A percentile compares a stretch with the other conserved stretches of the same genome.
Conservation (phyloP, 1,140 invertebrate genomes). For the Drosophila simulans region DNA sequence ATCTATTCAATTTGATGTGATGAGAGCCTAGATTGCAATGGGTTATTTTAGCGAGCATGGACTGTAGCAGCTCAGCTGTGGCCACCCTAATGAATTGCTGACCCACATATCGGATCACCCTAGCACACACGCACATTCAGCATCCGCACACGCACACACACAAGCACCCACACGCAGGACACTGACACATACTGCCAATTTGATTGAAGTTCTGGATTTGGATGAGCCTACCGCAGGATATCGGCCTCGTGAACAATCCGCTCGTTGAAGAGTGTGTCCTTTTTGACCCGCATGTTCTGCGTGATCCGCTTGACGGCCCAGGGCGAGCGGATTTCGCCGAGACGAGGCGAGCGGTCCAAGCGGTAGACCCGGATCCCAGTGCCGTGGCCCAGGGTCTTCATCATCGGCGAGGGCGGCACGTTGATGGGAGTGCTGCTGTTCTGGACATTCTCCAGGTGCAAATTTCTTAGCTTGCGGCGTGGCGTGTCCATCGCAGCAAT, state of each 20-base stretch:
- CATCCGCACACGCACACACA: slow-evolving; percentile 31
- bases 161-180: slow-evolving; percentile 17
- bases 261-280: slow-evolving; percentile 83
- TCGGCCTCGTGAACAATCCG: slow-evolving; percentile 90
- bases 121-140: slow-evolving; percentile 43
- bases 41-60: background rate
- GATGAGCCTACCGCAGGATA: slow-evolving; percentile 67
- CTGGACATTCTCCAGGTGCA: slow-evolving; percentile 72
- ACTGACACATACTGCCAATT: background rate
- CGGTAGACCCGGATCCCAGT: slow-evolving; percentile 91
- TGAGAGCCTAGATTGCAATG: too few relatives aligned
- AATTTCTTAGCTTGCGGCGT: slow-evolving; percentile 63
- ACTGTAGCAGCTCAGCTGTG: background rate
- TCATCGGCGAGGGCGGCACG: slow-evolving; percentile 76
- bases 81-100: background rate
- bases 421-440: slow-evolving; percentile 70
- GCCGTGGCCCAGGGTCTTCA: slow-evolving; percentile 77
- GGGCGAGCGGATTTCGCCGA: slow-evolving; percentile 88
- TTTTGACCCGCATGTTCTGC: slow-evolving; percentile 65
- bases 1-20: too few relatives aligned
- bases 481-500: slow-evolving; percentile 66
- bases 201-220: background rate
- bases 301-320: slow-evolving; percentile 92
- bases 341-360: slow-evolving; percentile 89
- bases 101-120: slow-evolving; percentile 15